Percentiles rank a stretch among this genome's conserved stretches.
Evolutionary conservation across 2,888 invertebrate species (phyloP).

Genomic region (Tholera decimalis): DNA sequence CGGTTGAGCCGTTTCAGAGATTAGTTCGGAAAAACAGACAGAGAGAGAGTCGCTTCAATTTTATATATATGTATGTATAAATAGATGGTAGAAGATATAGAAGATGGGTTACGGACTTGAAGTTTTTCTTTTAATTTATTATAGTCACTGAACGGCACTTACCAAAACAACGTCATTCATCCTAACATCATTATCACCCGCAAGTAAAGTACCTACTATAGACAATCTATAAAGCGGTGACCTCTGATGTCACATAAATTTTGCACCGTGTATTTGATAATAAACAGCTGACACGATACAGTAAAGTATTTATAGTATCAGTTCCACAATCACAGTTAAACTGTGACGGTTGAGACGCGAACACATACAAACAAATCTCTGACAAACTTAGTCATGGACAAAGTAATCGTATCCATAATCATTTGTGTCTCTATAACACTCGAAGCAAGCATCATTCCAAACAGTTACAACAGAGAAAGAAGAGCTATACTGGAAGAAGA

Average conservation of each 20-base stretch:
- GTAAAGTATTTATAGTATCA: background rate
- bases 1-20: too few relatives aligned
- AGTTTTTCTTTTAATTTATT: too few relatives aligned
- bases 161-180: background rate
- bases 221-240: slow-evolving; percentile 16
- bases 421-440: slow-evolving; percentile 60
- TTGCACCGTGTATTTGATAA: background rate
- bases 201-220: background rate
- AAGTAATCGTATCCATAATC: slow-evolving; percentile 44
- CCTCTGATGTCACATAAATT: background rate
- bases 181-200: background rate
- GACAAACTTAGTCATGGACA: slow-evolving; percentile 38
- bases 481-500: slow-evolving; percentile 82
- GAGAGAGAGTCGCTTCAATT: too few relatives aligned
- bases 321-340: slow-evolving; percentile 4
- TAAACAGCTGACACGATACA: background rate
- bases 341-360: slow-evolving; percentile 35
- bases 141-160: too few relatives aligned
- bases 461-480: slow-evolving; percentile 71
- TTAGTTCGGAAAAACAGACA: too few relatives aligned
- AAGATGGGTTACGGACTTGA: too few relatives aligned
- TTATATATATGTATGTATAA: too few relatives aligned
- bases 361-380: slow-evolving; percentile 13
- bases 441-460: slow-evolving; percentile 65
- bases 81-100: too few relatives aligned